Evolutionary conservation across 2,888 invertebrate genomes (phyloP).

Genomic region (Kryphioiulus occultus): DNA sequence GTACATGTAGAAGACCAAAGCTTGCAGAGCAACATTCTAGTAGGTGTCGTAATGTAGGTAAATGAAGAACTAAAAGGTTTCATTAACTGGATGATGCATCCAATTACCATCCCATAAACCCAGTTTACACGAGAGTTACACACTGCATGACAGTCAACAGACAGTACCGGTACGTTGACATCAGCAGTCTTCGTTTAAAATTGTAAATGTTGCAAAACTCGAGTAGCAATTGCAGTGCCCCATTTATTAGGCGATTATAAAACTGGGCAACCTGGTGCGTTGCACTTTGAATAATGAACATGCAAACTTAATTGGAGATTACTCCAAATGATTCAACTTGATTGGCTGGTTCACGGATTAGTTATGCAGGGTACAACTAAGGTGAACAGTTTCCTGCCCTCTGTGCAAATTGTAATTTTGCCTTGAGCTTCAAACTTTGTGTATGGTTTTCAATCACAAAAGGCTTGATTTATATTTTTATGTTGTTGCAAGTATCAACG

Average conservation of each 20-base stretch:
- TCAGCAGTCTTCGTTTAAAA: background rate
- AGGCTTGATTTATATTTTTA: no score
- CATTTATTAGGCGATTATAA: background rate
- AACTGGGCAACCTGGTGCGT: background rate
- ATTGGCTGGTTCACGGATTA: no score
- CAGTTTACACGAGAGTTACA: background rate
- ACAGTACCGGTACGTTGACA: background rate
- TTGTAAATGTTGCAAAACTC: background rate
- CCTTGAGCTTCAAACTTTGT: no score
- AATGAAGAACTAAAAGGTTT: background rate
- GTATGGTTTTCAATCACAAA: no score
- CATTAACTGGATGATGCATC: background rate
- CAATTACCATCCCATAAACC: constrained; percentile 9
- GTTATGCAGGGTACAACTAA: no score
- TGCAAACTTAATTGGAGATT: background rate
- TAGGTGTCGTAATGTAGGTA: background rate
- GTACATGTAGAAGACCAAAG: no score
- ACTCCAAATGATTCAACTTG: background rate
- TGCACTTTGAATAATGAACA: background rate
- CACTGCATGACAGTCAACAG: background rate
- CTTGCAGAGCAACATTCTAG: background rate
- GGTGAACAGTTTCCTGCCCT: background rate
- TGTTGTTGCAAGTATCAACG: no score
- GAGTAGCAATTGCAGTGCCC: background rate
- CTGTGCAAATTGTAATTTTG: no score